Base-by-base conservation (phyloP, 2,797 vertebrate genomes). In the Schizopygopsis pylzovi region DNA sequence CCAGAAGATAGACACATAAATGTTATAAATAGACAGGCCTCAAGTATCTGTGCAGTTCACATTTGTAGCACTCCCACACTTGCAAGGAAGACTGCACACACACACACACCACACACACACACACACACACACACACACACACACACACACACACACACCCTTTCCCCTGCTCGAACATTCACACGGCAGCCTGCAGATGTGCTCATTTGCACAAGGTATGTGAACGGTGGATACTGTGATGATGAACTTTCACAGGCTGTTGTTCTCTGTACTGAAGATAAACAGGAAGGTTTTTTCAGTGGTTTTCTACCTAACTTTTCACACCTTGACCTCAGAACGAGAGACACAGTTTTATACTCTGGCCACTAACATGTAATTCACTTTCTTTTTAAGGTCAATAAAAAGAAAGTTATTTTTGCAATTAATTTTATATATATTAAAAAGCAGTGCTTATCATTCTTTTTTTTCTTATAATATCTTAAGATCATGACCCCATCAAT, bases 11-110 rank as follows among this genome's bases (percentile, higher is more conserved):
- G 68, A 86, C 83, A 80, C 83, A 88, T 80, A 84, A 88, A 68
- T 45, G 85, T 75, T 88, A 91, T 81, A 91, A 90, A 91, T 90
- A 90, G 77, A 72, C 7, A 11, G 59, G 85, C 82, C 54, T 85
- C 80, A 87, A 82, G 83, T 87, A 81, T 90, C 83, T 79, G 12
- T 71, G 63, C 65, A 85, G 65, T 71, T 54, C 22, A 79, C 37
- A 28, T 68, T 71, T 56, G 39, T 80, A 13, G 54, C 83, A 33
- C 79, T 79, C 59, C 61, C 39, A 86, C 77, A 70, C 73, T 84
- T 87, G 83, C 80, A 84, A 87, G 81, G 77, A 84, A 86, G 78
- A 39, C 80, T 86, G 85, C 87, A 84, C 39, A 45, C 67, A 39
- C 85, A 81, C 79, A 85, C 59, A 76, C 67, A 65, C 54, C 67